Evolutionary conservation across 2,888 invertebrate species (phyloP).

Genomic region (Leucophora obtusa): DNA sequence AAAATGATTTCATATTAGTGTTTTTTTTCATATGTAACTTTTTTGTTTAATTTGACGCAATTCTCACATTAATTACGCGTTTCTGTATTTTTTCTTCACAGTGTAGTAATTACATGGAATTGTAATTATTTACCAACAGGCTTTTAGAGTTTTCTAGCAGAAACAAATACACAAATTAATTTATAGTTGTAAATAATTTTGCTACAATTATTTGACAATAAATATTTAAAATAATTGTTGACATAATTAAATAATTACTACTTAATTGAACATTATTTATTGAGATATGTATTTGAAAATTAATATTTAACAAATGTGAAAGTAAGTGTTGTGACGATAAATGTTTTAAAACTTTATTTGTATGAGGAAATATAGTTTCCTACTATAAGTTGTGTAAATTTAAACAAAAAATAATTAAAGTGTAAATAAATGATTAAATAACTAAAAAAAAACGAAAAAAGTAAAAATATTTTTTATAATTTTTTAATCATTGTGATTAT

Average conservation of each 20-base stretch:
- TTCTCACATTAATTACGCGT: constrained; percentile 44
- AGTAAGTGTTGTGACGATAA: background rate
- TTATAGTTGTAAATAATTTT: background rate
- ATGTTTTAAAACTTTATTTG: background rate
- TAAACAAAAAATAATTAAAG: no score
- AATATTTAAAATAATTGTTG: background rate
- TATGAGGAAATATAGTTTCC: background rate
- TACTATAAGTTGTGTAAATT: no score
- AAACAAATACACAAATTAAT: constrained; percentile 6
- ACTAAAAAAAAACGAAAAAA: no score
- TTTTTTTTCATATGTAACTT: constrained; percentile 9
- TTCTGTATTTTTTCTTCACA: constrained; percentile 10
- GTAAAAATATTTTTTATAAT: no score
- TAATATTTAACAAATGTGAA: background rate
- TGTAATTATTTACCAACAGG: constrained; percentile 29
- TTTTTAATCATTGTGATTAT: no score
- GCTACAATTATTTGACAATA: background rate
- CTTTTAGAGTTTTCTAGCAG: background rate
- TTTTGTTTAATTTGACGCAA: constrained; percentile 48
- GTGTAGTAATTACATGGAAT: constrained; percentile 34
- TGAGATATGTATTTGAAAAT: background rate
- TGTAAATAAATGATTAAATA: no score
- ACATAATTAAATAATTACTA: background rate
- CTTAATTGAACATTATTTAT: background rate
- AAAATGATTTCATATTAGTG: background rate